A percentile compares a stretch with the other conserved stretches of the same genome.
Conservation (phyloP, 2,113 vertebrate species). For the Alectura lathami region DNA sequence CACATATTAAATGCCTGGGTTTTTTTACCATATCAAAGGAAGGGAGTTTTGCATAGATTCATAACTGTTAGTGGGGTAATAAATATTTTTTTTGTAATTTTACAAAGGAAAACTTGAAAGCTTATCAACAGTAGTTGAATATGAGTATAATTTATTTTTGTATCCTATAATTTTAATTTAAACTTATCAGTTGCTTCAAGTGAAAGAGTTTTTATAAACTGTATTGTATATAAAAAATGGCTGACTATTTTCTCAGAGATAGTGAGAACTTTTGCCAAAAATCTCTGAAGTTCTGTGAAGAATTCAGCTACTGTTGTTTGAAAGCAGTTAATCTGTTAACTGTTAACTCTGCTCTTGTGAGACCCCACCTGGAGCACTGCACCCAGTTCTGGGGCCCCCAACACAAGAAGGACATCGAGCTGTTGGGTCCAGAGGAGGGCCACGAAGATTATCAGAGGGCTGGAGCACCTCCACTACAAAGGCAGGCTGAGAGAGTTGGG, state of each 20-base stretch:
- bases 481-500: too few relatives aligned
- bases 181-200: neutral
- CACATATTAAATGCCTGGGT: neutral
- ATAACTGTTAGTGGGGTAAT: neutral
- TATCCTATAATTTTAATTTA: neutral
- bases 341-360: too few relatives aligned
- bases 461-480: too few relatives aligned
- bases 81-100: neutral
- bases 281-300: neutral
- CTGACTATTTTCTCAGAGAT: neutral
- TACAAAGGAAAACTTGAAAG: neutral
- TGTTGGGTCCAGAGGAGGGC: too few relatives aligned
- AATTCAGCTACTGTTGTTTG: neutral
- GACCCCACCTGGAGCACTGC: too few relatives aligned
- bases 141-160: neutral
- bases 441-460: too few relatives aligned
- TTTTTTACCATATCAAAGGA: neutral
- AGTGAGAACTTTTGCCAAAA: neutral
- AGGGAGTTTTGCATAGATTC: neutral
- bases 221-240: neutral
- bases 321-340: neutral
- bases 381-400: too few relatives aligned
- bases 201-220: neutral
- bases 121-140: neutral
- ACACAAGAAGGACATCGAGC: too few relatives aligned